Evolutionary conservation across 1,140 invertebrate genomes (phyloP), one percentile per base, ranked within the genome.

Genomic region (honey bee (Apis mellifera)): DNA sequence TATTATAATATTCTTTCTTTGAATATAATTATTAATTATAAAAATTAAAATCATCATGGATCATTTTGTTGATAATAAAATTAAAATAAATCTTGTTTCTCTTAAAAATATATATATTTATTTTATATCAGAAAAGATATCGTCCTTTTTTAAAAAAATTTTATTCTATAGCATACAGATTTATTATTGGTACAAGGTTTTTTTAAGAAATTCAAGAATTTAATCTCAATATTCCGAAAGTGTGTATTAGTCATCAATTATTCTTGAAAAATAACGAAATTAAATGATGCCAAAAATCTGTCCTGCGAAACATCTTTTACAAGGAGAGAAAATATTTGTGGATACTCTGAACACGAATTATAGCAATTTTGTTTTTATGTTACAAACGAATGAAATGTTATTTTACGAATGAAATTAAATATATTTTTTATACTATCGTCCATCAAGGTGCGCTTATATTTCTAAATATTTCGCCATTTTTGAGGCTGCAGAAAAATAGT

Each of bases 361-460:
- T 64, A 15, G 1, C 62, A 9, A 15, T 32, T 64, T 64, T 19
- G 0, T 17, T 9, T 13, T 15, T 15, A 23, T 60, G n/a, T 23
- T 60, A n/a, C 59, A 60, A 60, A 60, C 62, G 23, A 32, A 32
- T 26, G 23, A 26, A 64, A 64, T 26, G 15, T 64, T 17, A 64
- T 17, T 26, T 26, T 32, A 19, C n/a, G 32, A 42, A 42, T 42
- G 5, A 70, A 21, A 52, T 70, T 54, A 52, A 15, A 7, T 5
- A 0, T 17, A 54, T 26, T 11, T 19, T 54, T 23, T 54, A 2
- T 26, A 23, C 13, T 42, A 17, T 0, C 23, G 3, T 0, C 3
- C 0, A 1, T 15, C 21, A n/a, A 68, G 48, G 42, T 62, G 13
- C 5, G 13, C 5, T 32, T 15, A n/a, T n/a, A 48, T 68, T n/a